Base-by-base conservation (phyloP, 92 coral and sea anemone species). In the Phenganax marumi region DNA sequence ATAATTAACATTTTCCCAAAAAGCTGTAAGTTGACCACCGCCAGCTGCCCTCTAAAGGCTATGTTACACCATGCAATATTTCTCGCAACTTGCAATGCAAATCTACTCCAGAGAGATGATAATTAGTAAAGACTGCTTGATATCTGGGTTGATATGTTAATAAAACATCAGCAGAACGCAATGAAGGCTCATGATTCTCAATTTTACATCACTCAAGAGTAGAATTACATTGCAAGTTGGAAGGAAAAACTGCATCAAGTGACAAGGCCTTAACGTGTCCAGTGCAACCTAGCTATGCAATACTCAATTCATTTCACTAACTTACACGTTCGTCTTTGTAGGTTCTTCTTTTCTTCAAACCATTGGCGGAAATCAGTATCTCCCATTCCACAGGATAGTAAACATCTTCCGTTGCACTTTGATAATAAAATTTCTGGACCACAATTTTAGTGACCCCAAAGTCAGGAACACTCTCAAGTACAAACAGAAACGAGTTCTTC, bases 291-390 rank as follows among this genome's bases (percentile, higher is more conserved):
- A 21, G 63, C 17, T 1, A 56, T 14, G 7, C 63, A 56, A 21
- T 56, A 14, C 7, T 72, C 26, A 43, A 46, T 72, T 0, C 11
- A 48, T 87, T 78, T 61, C 93, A 75, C 43, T 33, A 33, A 33
- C 43, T 33, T 79, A 89, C 92, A 69, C 68, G 84, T 39, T 79
- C 84, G 66, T 86, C 89, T 33, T 54, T 58, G 85, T 91, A 91
- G 2, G 53, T 84, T 76, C 92, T 76, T 63, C 88, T 90, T 81
- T 93, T 93, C 84, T 93, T 92, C 82, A 93, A 87, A 13, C 97
- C 97, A 75, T 88, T 87, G 3, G 93, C 85, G 73, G 91, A 88
- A 7, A 93, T 89, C 24, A 88, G 84, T 8, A 93, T 87, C 50
- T 91, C 93, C 93, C 89, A 93, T 70, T 86, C 88, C 12, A 84